Percentiles rank a stretch among this genome's conserved stretches.
Evolutionary conservation across 1,140 invertebrate genomes (phyloP).

Genomic region (Macrotrachela quadricornifera): DNA sequence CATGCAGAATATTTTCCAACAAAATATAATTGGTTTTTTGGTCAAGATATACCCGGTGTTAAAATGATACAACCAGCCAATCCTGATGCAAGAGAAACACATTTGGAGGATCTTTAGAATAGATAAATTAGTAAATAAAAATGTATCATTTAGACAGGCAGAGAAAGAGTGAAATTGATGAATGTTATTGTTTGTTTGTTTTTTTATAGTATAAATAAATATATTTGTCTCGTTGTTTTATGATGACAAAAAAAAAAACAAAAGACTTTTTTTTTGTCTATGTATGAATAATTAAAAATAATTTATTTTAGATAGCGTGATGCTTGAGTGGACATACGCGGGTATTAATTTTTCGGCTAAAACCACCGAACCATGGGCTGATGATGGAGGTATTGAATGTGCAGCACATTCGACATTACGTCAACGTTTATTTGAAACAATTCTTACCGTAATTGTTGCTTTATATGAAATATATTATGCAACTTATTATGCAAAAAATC

Average conservation of each 20-base stretch:
- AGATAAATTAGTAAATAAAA: no score
- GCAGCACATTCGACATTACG: conserved; percentile 45
- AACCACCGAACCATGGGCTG: conserved; percentile 17
- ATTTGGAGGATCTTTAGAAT: no score
- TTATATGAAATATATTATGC: conserved; percentile 32
- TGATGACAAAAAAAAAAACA: no score
- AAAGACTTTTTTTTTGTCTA: no score
- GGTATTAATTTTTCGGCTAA: conserved; percentile 1
- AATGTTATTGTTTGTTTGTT: no score
- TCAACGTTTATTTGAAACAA: conserved; percentile 47
- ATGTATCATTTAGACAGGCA: no score
- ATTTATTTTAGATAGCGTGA: neutral
- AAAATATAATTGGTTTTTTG: conserved; percentile 3
- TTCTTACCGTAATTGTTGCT: conserved; percentile 40
- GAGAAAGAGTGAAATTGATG: no score
- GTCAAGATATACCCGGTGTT: conserved; percentile 7
- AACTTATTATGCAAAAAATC: neutral
- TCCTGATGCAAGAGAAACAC: no score
- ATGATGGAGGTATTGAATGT: conserved; percentile 55
- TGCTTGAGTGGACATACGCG: conserved; percentile 7
- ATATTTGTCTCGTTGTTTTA: no score
- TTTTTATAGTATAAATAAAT: no score
- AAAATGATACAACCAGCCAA: no score
- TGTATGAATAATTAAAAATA: no score
- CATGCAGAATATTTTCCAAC: conserved; percentile 8